These are phyloP conservation scores for Aelia acuminata DNA, from an alignment of 2,888 invertebrate species.

Conservation along the genomic window DNA sequence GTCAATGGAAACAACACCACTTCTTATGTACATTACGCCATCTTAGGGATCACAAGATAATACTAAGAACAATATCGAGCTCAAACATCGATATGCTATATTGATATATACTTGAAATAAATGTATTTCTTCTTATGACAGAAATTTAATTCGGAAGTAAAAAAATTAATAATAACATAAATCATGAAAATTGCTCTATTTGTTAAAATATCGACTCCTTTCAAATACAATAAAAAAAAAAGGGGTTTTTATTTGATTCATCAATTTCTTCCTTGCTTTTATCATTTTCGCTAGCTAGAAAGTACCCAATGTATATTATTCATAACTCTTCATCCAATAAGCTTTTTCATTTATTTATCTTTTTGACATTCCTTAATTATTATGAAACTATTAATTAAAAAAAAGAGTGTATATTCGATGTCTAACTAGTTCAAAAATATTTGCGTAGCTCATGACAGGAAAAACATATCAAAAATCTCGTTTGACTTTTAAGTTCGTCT, in stretches of 20 bases:
- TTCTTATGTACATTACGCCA: conserved; percentile 55
- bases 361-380: too few species aligned
- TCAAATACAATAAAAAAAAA: neutral
- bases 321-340: too few species aligned
- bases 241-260: neutral
- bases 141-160: neutral
- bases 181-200: neutral
- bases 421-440: too few species aligned
- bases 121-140: too few species aligned
- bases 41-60: conserved; percentile 49
- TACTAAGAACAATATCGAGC: conserved; percentile 7
- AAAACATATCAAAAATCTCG: too few species aligned
- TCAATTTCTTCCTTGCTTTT: neutral
- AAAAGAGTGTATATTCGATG: too few species aligned
- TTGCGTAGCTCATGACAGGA: too few species aligned
- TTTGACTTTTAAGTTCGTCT: too few species aligned
- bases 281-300: neutral
- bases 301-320: too few species aligned
- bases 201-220: neutral
- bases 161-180: neutral
- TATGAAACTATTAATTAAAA: too few species aligned
- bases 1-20: conserved; percentile 57
- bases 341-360: too few species aligned
- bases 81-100: neutral
- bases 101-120: conserved; percentile 7